These are phyloP conservation scores for Misgurnus anguillicaudatus DNA, from an alignment of 2,113 vertebrate species.

Conservation along the genomic window DNA sequence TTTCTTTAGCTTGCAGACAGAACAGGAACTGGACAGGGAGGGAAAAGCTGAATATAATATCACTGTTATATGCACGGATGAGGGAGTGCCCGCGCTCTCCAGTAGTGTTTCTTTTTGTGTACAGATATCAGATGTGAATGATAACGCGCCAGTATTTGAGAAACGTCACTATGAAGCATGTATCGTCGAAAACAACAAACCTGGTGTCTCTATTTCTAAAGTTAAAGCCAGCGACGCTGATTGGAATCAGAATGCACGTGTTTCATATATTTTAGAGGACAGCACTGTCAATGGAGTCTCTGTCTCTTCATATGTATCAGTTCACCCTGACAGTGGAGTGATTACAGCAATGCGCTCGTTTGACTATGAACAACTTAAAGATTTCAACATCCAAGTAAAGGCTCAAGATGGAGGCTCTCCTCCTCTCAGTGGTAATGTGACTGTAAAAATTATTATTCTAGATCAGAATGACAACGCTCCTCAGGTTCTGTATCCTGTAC, in stretches of 20 bases:
- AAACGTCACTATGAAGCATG: constrained; percentile 67
- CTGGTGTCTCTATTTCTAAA: constrained; percentile 69
- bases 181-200: constrained; percentile 71
- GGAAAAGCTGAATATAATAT: constrained; percentile 58
- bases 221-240: constrained; percentile 70
- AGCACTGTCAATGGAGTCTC: constrained; percentile 68
- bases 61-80: constrained; percentile 68
- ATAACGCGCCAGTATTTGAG: constrained; percentile 74
- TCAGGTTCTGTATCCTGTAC: constrained; percentile 65
- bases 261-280: constrained; percentile 79
- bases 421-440: constrained; percentile 56
- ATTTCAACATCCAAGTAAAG: constrained; percentile 66
- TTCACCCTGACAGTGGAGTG: constrained; percentile 79
- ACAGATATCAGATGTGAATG: constrained; percentile 74
- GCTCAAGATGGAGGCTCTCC: constrained; percentile 60
- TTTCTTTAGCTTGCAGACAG: constrained; percentile 51
- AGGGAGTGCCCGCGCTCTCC: constrained; percentile 69
- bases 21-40: constrained; percentile 54
- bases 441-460: constrained; percentile 60
- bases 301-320: constrained; percentile 77
- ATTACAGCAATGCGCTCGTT: constrained; percentile 79
- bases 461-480: constrained; percentile 78
- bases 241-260: constrained; percentile 75
- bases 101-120: constrained; percentile 68
- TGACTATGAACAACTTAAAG: constrained; percentile 78